A percentile compares a stretch with the other conserved stretches of the same genome.
Conservation (phyloP, 2,888 invertebrate species). For the Drosophila cracens region DNA sequence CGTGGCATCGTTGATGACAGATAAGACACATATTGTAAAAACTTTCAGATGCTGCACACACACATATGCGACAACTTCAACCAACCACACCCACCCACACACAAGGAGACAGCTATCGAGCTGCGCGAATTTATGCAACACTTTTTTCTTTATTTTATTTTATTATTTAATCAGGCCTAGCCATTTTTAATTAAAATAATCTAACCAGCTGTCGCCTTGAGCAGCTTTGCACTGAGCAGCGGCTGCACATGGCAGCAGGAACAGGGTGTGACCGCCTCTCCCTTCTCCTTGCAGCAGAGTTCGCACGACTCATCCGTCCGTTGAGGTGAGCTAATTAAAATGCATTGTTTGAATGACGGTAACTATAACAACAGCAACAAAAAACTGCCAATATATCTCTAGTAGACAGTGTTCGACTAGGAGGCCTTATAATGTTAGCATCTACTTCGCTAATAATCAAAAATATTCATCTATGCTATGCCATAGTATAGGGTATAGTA, state of each 20-base stretch:
- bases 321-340: conserved; percentile 70
- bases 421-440: background rate
- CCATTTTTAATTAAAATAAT: conserved; percentile 64
- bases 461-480: background rate
- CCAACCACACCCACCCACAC: background rate
- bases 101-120: conserved; percentile 3
- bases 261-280: conserved; percentile 30
- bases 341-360: conserved; percentile 60
- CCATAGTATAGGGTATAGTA: background rate
- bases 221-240: conserved; percentile 55
- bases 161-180: conserved; percentile 31
- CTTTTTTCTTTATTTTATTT: conserved; percentile 21
- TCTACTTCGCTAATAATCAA: no score
- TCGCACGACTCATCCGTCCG: conserved; percentile 46
- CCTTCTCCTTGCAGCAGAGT: conserved; percentile 50
- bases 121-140: conserved; percentile 55
- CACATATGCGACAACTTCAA: conserved; percentile 21
- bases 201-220: conserved; percentile 71
- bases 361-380: conserved; percentile 18
- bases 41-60: conserved; percentile 13
- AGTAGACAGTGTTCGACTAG: background rate
- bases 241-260: conserved; percentile 55
- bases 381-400: background rate
- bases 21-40: conserved; percentile 71
- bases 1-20: conserved; percentile 64